A percentile compares a stretch with the other conserved stretches of the same genome.
phyloP scores from a whole-genome alignment of 2,888 invertebrate genomes.

The Crocallis elinguaria region DNA sequence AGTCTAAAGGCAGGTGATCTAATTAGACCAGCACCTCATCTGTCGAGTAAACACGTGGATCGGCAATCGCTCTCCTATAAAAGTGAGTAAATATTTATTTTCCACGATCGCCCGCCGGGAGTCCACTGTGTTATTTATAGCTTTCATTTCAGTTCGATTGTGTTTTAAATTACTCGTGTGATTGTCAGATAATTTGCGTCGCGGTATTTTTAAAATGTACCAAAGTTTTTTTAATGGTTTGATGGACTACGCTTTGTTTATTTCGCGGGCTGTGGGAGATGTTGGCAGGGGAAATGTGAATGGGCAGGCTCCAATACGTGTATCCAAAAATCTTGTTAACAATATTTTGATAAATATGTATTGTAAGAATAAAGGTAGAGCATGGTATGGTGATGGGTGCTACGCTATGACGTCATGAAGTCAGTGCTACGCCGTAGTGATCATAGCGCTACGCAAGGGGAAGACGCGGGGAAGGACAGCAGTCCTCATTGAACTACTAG shows the following conservation, averaged over 20 bases:
- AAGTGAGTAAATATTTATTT: conserved; percentile 54
- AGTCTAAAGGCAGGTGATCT: conserved; percentile 25
- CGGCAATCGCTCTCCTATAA: conserved; percentile 31
- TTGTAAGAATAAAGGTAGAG: too few relatives aligned
- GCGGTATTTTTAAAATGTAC: conserved; percentile 42
- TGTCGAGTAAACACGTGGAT: conserved; percentile 39
- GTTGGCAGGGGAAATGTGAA: not conserved
- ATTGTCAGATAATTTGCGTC: conserved; percentile 62
- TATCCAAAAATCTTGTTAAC: too few relatives aligned
- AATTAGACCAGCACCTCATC: conserved; percentile 38
- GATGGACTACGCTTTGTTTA: conserved; percentile 18
- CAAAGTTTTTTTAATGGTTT: conserved; percentile 30
- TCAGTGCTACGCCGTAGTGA: too few relatives aligned
- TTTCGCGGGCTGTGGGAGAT: conserved; percentile 15
- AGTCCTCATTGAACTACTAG: too few relatives aligned
- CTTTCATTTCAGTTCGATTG: conserved; percentile 62
- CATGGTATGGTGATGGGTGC: too few relatives aligned
- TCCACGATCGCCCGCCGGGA: conserved; percentile 47
- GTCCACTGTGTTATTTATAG: conserved; percentile 60
- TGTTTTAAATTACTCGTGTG: conserved; percentile 67
- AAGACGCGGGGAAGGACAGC: too few relatives aligned
- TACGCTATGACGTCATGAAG: too few relatives aligned
- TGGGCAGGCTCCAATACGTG: not conserved
- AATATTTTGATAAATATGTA: too few relatives aligned
- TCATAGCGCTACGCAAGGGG: too few relatives aligned